Evolutionary conservation across 1,140 invertebrate species (phyloP), one percentile per base, ranked within the genome.

Genomic region (Cotesia chilonis): DNA sequence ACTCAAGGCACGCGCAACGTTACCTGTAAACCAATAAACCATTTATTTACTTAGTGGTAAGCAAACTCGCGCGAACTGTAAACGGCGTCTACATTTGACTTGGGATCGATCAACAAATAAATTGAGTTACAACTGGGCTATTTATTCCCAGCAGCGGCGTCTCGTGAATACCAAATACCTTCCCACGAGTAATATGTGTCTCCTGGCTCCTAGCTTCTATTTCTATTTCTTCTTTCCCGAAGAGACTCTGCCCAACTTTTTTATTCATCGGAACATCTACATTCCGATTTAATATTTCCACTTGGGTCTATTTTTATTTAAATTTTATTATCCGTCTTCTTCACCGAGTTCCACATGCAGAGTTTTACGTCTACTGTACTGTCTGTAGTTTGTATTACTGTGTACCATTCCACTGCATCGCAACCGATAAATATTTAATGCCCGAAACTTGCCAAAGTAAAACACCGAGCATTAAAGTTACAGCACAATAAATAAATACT

Each of bases 1-100:
- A 75, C 92, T 90, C 71, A 99, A 81, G n/a, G 98, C 98, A 59
- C 91, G 90, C 61, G 90, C 90, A 1, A 97, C 88, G 85, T 99
- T 96, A 71, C 96, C 96, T 98, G 82, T 86, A 75, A 76, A 79
- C 12, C 78, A 78, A 71, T 64, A 70, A 73, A 67, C 52, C 10
- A 37, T 57, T 4, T 60, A 70, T 54, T 63, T 60, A 51, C 28
- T 36, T 6, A 37, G 51, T 7, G 51, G 60, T 52, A 63, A 70
- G 68, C 37, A 65, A 71, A 71, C 70, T 63, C 9, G 20, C 57
- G 61, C 38, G 36, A 57, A 41, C 36, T 41, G 20, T 41, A 37
- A 47, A 47, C 5, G 41, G 6, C 41, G 41, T 47, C 6, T 47
- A 47, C 41, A 28, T 54, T 65, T 14, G 61, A 55, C 60, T 35